Conservation (phyloP, 2,113 vertebrate species). For the Limanda limanda region DNA sequence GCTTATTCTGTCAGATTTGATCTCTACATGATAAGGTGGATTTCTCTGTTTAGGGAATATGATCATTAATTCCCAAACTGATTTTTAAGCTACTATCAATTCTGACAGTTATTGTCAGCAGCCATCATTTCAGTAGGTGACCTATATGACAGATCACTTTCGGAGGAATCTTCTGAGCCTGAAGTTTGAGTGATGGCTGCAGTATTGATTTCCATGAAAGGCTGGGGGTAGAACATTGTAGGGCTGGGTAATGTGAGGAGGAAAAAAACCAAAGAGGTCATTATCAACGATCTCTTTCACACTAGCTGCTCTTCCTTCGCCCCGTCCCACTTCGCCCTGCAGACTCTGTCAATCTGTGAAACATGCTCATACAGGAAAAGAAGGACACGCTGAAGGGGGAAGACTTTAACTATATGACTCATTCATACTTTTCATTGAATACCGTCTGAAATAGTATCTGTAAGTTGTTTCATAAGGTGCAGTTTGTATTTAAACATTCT, state of each 20-base stretch:
- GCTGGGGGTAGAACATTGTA: slow-evolving; percentile 40
- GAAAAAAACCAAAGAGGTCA: slow-evolving; percentile 32
- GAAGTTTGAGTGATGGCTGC: slow-evolving; percentile 8
- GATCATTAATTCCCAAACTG: not conserved
- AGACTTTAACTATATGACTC: not conserved
- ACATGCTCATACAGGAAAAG: not conserved
- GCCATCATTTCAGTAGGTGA: not conserved
- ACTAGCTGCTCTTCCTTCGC: not conserved
- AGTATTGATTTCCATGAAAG: slow-evolving; percentile 39
- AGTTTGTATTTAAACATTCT: not conserved
- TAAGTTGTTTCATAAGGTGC: not conserved
- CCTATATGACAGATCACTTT: slow-evolving; percentile 4
- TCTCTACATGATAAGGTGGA: not conserved
- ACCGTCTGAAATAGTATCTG: not conserved
- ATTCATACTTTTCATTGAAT: not conserved
- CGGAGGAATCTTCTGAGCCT: slow-evolving; percentile 7
- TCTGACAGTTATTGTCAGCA: not conserved
- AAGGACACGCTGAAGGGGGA: not conserved
- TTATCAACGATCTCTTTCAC: slow-evolving; percentile 25
- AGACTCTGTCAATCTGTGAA: not conserved
- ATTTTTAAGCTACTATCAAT: not conserved
- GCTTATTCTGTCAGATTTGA: not conserved
- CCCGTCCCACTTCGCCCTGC: not conserved
- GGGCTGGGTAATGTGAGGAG: slow-evolving; percentile 8
- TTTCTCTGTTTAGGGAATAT: not conserved